Conservation (phyloP, 2,888 invertebrate species). For the Phortica magna region DNA sequence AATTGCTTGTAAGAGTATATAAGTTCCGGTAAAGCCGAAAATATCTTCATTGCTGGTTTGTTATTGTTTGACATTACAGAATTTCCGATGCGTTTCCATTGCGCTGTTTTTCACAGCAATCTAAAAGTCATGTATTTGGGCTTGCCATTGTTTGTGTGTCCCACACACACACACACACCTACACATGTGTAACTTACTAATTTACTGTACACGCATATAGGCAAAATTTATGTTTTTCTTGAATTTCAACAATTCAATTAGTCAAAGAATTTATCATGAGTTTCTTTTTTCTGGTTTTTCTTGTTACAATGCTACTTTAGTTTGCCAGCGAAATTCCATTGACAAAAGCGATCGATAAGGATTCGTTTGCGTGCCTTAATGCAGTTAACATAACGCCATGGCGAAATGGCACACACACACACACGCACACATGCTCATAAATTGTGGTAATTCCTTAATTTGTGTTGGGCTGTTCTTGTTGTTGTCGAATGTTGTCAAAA, state of each 20-base stretch:
- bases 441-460: neutral
- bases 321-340: neutral
- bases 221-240: neutral
- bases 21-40: too few species aligned
- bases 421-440: neutral
- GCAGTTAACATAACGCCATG: neutral
- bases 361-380: conserved; percentile 9
- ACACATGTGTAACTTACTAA: too few species aligned
- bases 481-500: too few species aligned
- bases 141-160: too few species aligned
- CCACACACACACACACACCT: neutral
- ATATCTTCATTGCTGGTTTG: too few species aligned
- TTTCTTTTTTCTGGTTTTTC: conserved; percentile 5
- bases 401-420: neutral
- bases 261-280: neutral
- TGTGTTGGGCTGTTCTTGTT: too few species aligned
- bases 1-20: too few species aligned
- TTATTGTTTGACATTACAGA: too few species aligned
- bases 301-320: neutral
- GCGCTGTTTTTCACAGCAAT: too few species aligned
- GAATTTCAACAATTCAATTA: conserved; percentile 25
- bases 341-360: conserved; percentile 2
- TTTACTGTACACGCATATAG: too few species aligned
- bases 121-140: too few species aligned
- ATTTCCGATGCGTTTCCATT: too few species aligned